Conservation (phyloP, 2,113 vertebrate species). For the Pionites leucogaster region DNA sequence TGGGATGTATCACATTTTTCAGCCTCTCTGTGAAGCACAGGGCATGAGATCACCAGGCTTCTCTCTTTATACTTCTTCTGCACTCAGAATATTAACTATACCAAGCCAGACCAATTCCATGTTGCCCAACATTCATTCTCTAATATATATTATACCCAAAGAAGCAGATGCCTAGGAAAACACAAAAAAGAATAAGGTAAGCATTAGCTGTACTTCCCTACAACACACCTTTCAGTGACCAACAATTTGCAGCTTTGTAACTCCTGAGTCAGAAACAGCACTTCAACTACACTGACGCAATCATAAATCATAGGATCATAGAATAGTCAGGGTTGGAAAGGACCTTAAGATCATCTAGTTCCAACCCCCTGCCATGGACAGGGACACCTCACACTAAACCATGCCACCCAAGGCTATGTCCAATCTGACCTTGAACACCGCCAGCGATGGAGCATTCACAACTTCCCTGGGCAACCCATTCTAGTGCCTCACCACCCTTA, state of each 20-base stretch:
- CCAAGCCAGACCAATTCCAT: not conserved
- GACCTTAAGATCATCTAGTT: too few relatives aligned
- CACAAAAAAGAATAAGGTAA: not conserved
- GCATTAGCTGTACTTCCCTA: not conserved
- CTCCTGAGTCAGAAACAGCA: not conserved
- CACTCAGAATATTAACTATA: not conserved
- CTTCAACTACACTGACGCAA: not conserved
- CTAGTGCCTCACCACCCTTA: too few relatives aligned
- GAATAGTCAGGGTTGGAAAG: too few relatives aligned
- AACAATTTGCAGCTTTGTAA: not conserved
- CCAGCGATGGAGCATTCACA: too few relatives aligned
- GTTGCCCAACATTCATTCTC: not conserved
- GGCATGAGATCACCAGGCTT: not conserved
- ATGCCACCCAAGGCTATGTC: too few relatives aligned
- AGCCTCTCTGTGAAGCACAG: not conserved
- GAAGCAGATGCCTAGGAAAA: not conserved
- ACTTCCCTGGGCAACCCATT: too few relatives aligned
- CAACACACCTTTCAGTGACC: not conserved
- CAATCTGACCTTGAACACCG: too few relatives aligned
- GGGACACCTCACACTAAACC: too few relatives aligned
- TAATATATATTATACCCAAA: not conserved
- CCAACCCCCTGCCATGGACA: too few relatives aligned
- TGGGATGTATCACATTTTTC: not conserved
- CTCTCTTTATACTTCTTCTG: not conserved
- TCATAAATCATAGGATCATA: not conserved